Evolutionary conservation across 2,888 invertebrate genomes (phyloP).

Genomic region (Gymnoscelis rufifasciata): DNA sequence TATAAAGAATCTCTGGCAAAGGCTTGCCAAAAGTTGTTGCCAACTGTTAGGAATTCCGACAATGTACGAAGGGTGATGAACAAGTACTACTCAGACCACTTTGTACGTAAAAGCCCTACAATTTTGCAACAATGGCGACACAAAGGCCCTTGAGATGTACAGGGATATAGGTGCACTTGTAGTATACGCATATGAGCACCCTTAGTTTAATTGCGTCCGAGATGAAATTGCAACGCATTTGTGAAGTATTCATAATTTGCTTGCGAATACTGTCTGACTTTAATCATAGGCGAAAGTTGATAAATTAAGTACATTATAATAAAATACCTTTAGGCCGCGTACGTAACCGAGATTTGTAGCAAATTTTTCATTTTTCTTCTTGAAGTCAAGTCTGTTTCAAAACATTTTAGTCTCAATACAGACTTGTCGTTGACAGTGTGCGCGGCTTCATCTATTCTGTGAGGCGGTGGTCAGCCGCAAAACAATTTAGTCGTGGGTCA

Average conservation of each 20-base stretch:
- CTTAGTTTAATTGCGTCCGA: constrained; percentile 30
- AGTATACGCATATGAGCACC: constrained; percentile 31
- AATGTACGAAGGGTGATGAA: constrained; percentile 17
- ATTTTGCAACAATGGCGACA: constrained; percentile 43
- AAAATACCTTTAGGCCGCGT: too few species aligned
- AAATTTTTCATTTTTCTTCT: too few species aligned
- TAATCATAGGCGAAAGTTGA: too few species aligned
- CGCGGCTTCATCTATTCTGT: too few species aligned
- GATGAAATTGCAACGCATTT: constrained; percentile 8
- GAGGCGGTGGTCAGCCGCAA: too few species aligned
- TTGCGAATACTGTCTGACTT: too few species aligned
- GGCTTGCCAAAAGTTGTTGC: constrained; percentile 7
- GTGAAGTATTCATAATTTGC: constrained; percentile 7
- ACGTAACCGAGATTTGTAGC: too few species aligned
- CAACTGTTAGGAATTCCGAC: constrained; percentile 5
- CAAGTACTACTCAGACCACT: constrained; percentile 26
- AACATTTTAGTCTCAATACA: too few species aligned
- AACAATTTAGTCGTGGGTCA: too few species aligned
- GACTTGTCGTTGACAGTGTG: too few species aligned
- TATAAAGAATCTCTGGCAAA: not conserved
- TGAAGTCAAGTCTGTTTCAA: too few species aligned
- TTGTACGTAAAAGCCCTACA: constrained; percentile 41
- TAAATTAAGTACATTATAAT: too few species aligned
- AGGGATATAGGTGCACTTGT: constrained; percentile 28
- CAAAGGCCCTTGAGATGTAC: constrained; percentile 35